Evolutionary conservation across 2,797 vertebrate species (phyloP), one percentile per base, ranked within the genome.

Genomic region (Telmatherina bonti): DNA sequence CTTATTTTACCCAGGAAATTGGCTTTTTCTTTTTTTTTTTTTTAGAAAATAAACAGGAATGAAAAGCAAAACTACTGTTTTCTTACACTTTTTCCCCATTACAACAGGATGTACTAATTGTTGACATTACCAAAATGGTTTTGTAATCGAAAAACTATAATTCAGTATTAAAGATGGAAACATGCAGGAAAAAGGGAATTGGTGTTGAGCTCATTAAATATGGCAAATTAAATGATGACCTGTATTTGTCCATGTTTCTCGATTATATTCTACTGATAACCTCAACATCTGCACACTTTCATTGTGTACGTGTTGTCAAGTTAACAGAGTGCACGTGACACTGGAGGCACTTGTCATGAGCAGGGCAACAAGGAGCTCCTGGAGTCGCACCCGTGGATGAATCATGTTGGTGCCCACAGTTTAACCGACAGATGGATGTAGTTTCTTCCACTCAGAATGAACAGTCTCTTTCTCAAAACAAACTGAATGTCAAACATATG

Each of bases 401-500:
- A 85, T 86, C 81, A 75, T 33, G 73, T 82, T 73, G 66, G 76
- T 67, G 78, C 76, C 78, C 70, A 61, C 80, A n/a, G 61, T 75
- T 74, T 79, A 66, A 80, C 85, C 86, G 84, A 90, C 84, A 70
- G 70, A 85, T 82, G 76, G 74, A 61, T 31, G 55, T 41, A 68
- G 63, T 76, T 76, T 67, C 73, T 22, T 47, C 74, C 71, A 52
- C 13, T 67, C 71, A 63, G 86, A 82, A 62, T 54, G 54, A 31
- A 16, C 18, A 69, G 56, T 38, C 69, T 29, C 59, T 52, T 30
- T 35, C 56, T 41, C 47, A 38, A 54, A 69, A 67, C 12, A 64
- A 62, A 24, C 31, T 22, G 49, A 43, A 8, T 45, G 41, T 35
- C 4, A 10, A 27, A 15, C 8, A 33, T 33, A 3, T 3, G 33